A percentile compares a stretch with the other conserved stretches of the same genome.
phyloP scores from a whole-genome alignment of 2,113 vertebrate genomes.

The Gnathochromis pfefferi region DNA sequence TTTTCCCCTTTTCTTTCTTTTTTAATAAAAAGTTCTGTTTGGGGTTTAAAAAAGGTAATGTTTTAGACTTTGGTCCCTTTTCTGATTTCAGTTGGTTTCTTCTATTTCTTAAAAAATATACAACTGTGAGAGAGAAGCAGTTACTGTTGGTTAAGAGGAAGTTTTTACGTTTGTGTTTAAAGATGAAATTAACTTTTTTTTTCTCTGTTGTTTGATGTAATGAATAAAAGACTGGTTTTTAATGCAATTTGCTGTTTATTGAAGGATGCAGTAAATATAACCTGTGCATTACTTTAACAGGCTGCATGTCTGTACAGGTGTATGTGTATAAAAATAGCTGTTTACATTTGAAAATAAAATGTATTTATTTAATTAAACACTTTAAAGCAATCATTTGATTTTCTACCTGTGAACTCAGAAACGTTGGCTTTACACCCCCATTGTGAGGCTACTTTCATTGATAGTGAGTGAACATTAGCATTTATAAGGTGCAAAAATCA shows the following conservation, averaged over 20 bases:
- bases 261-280: background rate
- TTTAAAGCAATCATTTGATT: background rate
- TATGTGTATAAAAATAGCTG: background rate
- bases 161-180: background rate
- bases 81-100: background rate
- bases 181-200: background rate
- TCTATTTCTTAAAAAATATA: fast-evolving
- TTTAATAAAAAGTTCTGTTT: background rate
- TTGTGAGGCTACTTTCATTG: background rate
- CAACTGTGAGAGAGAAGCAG: background rate
- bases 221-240: background rate
- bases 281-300: background rate
- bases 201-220: background rate
- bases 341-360: background rate
- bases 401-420: background rate
- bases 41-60: fast-evolving
- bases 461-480: too few species aligned
- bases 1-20: background rate
- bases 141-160: background rate
- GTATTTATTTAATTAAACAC: background rate
- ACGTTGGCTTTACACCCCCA: too few species aligned
- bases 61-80: background rate
- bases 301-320: background rate
- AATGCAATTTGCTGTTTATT: background rate
- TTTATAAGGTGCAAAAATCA: too few species aligned